Conservation (phyloP, 2,113 vertebrate genomes). For the Sphaerodactylus townsendi region DNA sequence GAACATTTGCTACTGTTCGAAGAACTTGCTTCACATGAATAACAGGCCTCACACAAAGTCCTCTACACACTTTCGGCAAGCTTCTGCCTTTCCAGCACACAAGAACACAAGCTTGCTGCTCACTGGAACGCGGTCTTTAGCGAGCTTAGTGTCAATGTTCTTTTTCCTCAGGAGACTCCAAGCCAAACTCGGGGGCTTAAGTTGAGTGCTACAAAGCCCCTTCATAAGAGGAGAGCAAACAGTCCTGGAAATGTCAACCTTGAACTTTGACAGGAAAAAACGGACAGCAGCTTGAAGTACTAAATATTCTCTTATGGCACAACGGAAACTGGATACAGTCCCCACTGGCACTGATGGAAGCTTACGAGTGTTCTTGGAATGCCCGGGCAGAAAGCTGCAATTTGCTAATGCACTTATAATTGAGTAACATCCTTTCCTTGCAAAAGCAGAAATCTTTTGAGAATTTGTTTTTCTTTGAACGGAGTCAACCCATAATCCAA, state of each 20-base stretch:
- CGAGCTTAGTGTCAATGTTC: background rate
- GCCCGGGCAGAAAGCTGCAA: conserved; percentile 38
- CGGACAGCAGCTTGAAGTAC: conserved; percentile 10
- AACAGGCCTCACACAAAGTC: background rate
- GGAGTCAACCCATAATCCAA: conserved; percentile 47
- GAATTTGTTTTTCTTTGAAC: conserved; percentile 54
- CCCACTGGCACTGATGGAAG: conserved; percentile 48
- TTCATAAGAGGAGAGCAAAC: background rate
- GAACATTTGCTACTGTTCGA: background rate
- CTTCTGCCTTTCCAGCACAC: background rate
- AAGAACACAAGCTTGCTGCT: background rate
- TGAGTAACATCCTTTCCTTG: conserved; percentile 54
- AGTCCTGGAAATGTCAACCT: conserved; percentile 9
- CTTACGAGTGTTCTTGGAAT: conserved; percentile 29
- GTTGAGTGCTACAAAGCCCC: background rate
- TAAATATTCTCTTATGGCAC: conserved; percentile 10
- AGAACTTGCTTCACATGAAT: background rate
- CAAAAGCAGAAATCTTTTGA: conserved; percentile 61
- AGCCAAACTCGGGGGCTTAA: background rate
- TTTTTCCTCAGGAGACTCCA: background rate
- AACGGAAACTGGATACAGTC: conserved; percentile 29
- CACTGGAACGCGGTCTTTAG: background rate
- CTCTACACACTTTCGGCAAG: background rate
- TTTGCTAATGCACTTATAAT: conserved; percentile 59
- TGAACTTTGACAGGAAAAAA: background rate